A percentile compares a stretch with the other conserved stretches of the same genome.
Evolutionary conservation across 2,888 invertebrate genomes (phyloP).

Genomic region (Eupithecia subfuscata): DNA sequence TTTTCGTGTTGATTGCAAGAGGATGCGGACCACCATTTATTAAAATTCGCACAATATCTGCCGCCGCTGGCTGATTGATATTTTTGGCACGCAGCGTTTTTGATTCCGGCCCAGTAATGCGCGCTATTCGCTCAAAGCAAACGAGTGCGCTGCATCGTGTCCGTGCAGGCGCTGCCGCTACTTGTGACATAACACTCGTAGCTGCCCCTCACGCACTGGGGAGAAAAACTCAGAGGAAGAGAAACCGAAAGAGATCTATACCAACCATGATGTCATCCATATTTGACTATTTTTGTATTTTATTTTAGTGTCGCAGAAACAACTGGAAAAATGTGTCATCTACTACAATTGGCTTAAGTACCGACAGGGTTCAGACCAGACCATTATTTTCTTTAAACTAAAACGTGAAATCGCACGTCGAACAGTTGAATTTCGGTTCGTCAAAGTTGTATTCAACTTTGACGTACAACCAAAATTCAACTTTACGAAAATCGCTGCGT

Average conservation of each 20-base stretch:
- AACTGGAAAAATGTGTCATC: background rate
- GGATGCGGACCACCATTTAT: background rate
- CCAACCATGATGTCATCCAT: background rate
- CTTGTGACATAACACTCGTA: background rate
- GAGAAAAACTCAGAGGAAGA: background rate
- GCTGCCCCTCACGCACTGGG: constrained; percentile 20
- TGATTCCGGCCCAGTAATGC: constrained; percentile 37
- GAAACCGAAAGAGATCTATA: background rate
- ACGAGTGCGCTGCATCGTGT: constrained; percentile 43
- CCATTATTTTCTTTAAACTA: background rate
- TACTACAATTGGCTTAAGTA: too few species aligned
- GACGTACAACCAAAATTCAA: background rate
- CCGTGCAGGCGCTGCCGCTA: constrained; percentile 35
- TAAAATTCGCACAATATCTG: constrained; percentile 4
- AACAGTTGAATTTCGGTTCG: background rate
- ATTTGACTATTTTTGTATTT: background rate
- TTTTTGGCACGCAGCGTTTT: constrained; percentile 18
- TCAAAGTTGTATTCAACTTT: background rate
- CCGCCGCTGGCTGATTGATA: constrained; percentile 22
- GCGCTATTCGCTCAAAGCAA: constrained; percentile 37
- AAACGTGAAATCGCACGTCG: background rate
- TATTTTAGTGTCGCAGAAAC: background rate
- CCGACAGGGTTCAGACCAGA: too few species aligned
- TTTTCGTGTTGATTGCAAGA: background rate
- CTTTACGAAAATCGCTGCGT: constrained; percentile 5